phyloP scores from a whole-genome alignment of 2,113 vertebrate genomes.

The Bos javanicus region DNA sequence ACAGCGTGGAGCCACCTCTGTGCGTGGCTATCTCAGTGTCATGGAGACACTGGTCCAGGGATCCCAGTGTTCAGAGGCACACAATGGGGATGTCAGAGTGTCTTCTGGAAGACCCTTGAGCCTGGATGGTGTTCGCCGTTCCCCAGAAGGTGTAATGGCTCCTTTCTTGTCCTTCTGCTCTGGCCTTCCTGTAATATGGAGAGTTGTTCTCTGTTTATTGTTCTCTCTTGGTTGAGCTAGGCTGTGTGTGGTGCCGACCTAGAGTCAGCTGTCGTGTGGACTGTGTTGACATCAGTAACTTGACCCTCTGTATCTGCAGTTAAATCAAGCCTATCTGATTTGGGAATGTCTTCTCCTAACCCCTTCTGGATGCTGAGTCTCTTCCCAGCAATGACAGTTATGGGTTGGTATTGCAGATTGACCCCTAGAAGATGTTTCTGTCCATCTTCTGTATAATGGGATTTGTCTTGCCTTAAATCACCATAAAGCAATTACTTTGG shows the following conservation, averaged over 20 bases:
- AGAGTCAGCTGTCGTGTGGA: fast-evolving
- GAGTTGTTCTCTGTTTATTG: not conserved
- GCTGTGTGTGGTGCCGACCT: not conserved
- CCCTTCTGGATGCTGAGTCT: not conserved
- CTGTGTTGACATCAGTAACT: not conserved
- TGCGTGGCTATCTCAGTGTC: not conserved
- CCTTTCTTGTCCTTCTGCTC: not conserved
- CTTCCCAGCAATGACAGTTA: not conserved
- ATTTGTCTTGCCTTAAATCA: not conserved
- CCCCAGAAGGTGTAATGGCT: not conserved
- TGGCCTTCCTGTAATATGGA: not conserved
- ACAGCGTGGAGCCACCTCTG: not conserved
- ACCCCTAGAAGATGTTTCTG: not conserved
- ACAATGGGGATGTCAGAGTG: not conserved
- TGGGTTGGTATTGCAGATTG: not conserved
- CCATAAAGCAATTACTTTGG: not conserved
- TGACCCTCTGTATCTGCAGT: not conserved
- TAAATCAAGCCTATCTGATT: not conserved
- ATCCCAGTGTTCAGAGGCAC: not conserved
- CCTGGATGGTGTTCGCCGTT: not conserved
- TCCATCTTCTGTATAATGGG: not conserved
- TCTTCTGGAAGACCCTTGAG: not conserved
- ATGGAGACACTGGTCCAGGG: fast-evolving
- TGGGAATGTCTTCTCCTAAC: not conserved
- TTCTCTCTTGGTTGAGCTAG: not conserved